phyloP scores from a whole-genome alignment of 2,113 vertebrate genomes.

The Ranitomeya imitator region DNA sequence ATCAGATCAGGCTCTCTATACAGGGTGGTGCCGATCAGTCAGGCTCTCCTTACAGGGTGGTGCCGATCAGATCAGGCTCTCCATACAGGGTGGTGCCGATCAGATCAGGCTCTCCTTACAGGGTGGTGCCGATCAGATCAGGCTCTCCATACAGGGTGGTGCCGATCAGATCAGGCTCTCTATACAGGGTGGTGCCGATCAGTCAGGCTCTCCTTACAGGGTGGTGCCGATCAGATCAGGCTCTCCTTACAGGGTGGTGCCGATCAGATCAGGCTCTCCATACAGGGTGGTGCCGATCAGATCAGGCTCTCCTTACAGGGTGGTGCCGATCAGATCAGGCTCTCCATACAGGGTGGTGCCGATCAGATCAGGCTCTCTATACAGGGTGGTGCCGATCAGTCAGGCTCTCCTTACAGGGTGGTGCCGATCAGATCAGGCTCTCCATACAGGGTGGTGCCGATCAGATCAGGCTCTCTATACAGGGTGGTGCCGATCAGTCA shows the following conservation, averaged over 20 bases:
- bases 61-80: neutral
- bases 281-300: neutral
- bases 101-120: neutral
- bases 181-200: neutral
- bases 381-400: neutral
- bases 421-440: neutral
- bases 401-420: neutral
- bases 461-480: neutral
- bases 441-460: neutral
- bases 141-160: slow-evolving; percentile 60
- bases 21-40: neutral
- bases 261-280: neutral
- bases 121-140: neutral
- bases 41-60: neutral
- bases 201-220: neutral
- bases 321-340: neutral
- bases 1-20: neutral
- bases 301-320: neutral
- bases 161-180: neutral
- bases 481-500: neutral
- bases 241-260: neutral
- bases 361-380: neutral
- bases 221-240: neutral
- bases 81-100: neutral
- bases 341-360: neutral